Evolutionary conservation across 2,113 vertebrate genomes (phyloP), one percentile per base, ranked within the genome.

Genomic region (Mesocricetus auratus): DNA sequence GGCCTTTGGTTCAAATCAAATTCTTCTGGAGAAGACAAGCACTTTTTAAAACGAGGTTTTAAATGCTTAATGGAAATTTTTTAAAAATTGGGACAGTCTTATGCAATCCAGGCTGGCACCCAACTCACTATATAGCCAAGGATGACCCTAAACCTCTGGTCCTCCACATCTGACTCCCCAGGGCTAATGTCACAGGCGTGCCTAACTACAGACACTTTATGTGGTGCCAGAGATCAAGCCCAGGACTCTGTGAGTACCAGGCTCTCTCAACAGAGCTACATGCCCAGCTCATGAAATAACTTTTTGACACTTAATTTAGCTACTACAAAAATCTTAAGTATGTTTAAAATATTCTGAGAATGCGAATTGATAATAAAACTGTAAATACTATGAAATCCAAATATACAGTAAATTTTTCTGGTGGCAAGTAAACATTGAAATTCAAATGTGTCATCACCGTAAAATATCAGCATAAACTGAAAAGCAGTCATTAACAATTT

Each of bases 1-100:
- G n/a, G n/a, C 82, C 75, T 82, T 88, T 45, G 47, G 19, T 71
- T 95, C 60, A 88, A 87, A 69, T 64, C 42, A 86, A 66, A 92
- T 86, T 83, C 42, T 95, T 89, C 58, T 64, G 39, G 82, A 86
- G 26, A 85, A 33, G 82, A 86, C 19, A 16, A 64, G 6, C 39
- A 19, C 39, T 45, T 83, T 83, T 47, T 45, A 6, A 86, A 85
- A 86, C 33, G 26, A 62, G 39, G 82, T 47, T 86, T 86, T 17
- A 86, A 86, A 86, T 66, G 31, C 45, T 85, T 19, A 64, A 64
- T 29, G 39, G 33, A 66, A 86, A 86, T 21, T 33, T n/a, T 6
- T 21, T 12, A 85, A 82, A n/a, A 7, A n/a, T 39, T 45, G 39
- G 39, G 60, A 45, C 16, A 47, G 33, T 47, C 60, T 64, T 24